Evolutionary conservation across 1,140 invertebrate species (phyloP).

Genomic region (Zaprionus capensis): DNA sequence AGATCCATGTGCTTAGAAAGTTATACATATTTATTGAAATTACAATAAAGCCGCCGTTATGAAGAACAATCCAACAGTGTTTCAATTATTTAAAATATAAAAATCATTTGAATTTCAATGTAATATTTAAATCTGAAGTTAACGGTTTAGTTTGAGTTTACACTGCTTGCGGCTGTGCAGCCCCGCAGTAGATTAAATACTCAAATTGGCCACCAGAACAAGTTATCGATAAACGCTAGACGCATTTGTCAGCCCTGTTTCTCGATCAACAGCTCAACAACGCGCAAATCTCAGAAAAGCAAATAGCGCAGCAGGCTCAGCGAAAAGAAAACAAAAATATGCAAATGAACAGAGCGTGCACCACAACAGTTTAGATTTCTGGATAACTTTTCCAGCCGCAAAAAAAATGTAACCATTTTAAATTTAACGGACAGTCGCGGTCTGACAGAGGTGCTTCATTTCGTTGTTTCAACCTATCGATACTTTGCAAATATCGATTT

Average conservation of each 20-base stretch:
- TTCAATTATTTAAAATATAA: constrained; percentile 3
- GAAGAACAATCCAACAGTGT: constrained; percentile 46
- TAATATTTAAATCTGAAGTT: neutral
- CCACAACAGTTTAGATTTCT: too few relatives aligned
- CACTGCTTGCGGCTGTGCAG: neutral
- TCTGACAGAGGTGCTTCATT: too few relatives aligned
- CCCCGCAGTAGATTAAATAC: constrained; percentile 1
- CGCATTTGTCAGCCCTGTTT: neutral
- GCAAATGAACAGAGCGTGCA: too few relatives aligned
- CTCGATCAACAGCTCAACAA: neutral
- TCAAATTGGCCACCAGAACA: neutral
- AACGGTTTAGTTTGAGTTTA: neutral
- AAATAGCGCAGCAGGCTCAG: too few relatives aligned
- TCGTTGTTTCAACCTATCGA: too few relatives aligned
- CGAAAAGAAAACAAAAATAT: too few relatives aligned
- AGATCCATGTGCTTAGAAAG: constrained; percentile 80
- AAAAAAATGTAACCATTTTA: too few relatives aligned
- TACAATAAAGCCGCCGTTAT: constrained; percentile 79
- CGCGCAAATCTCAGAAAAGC: too few relatives aligned
- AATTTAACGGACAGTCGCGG: too few relatives aligned
- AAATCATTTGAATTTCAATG: neutral
- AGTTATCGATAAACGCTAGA: neutral
- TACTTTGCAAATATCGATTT: too few relatives aligned
- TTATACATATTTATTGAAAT: constrained; percentile 78
- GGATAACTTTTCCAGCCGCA: too few relatives aligned